Evolutionary conservation across 2,888 invertebrate species (phyloP).

Genomic region (Beris chalybata): DNA sequence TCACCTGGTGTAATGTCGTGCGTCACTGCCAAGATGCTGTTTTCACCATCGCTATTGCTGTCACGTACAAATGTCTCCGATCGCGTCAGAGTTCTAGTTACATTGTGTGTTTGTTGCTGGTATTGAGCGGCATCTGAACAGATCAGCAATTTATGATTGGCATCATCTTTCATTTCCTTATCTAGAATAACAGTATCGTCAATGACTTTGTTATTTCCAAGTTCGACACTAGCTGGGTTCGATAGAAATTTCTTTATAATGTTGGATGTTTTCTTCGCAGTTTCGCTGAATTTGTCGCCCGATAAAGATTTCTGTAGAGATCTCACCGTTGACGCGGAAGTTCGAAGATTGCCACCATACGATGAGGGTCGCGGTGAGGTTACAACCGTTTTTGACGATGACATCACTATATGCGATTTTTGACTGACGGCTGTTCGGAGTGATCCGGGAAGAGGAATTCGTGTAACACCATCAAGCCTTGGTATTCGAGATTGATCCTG

Average conservation of each 20-base stretch:
- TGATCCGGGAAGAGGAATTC: constrained; percentile 51
- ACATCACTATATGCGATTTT: constrained; percentile 24
- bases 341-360: constrained; percentile 42
- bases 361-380: constrained; percentile 46
- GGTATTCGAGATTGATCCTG: constrained; percentile 54
- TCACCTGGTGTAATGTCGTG: constrained; percentile 27
- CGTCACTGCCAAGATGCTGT: constrained; percentile 28
- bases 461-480: constrained; percentile 50
- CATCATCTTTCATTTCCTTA: constrained; percentile 40
- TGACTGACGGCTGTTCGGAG: constrained; percentile 36
- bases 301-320: constrained; percentile 50
- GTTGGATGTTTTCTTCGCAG: constrained; percentile 49
- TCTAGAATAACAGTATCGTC: constrained; percentile 34
- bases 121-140: constrained; percentile 7
- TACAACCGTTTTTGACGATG: constrained; percentile 42
- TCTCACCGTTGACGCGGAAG: constrained; percentile 39
- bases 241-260: constrained; percentile 48
- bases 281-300: constrained; percentile 49
- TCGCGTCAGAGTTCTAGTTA: constrained; percentile 43
- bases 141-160: constrained; percentile 35
- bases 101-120: constrained; percentile 10
- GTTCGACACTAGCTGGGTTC: constrained; percentile 33
- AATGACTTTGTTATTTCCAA: constrained; percentile 1
- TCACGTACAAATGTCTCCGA: constrained; percentile 54
- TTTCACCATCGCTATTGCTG: constrained; percentile 42